Conservation (phyloP, 1,140 invertebrate genomes). For the Dysdera silvatica region DNA sequence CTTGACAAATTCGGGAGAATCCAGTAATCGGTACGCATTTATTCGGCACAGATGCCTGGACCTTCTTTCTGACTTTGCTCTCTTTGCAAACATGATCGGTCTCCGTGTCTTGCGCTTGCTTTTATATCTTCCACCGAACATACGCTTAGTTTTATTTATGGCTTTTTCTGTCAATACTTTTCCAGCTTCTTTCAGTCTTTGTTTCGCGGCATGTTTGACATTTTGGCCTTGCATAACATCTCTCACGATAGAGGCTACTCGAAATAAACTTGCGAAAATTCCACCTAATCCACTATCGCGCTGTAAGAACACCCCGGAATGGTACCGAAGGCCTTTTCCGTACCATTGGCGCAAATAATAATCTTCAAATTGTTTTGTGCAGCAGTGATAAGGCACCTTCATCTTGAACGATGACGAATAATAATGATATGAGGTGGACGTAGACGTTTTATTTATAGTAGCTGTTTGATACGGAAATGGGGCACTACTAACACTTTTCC, state of each 20-base stretch:
- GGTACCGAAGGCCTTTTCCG: background rate
- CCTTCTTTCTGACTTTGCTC: background rate
- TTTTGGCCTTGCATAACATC: background rate
- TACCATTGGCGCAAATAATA: background rate
- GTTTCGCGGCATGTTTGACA: background rate
- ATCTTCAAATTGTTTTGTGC: conserved; percentile 4
- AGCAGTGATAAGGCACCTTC: background rate
- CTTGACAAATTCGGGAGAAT: background rate
- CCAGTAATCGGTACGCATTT: background rate
- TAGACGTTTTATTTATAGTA: too few relatives aligned
- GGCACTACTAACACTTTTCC: background rate
- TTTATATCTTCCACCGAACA: background rate
- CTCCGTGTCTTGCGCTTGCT: background rate
- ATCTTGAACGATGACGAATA: too few relatives aligned
- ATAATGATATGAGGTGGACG: too few relatives aligned
- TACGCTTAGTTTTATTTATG: background rate
- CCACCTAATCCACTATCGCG: background rate
- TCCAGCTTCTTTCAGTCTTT: background rate
- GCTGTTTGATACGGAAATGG: background rate
- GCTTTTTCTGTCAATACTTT: background rate
- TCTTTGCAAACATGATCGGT: background rate
- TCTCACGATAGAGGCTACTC: background rate
- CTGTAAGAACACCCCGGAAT: background rate
- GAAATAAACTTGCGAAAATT: background rate
- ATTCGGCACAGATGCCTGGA: background rate